Base-by-base conservation (phyloP, 2,797 vertebrate species). In the Pangasius sanitwongsei region DNA sequence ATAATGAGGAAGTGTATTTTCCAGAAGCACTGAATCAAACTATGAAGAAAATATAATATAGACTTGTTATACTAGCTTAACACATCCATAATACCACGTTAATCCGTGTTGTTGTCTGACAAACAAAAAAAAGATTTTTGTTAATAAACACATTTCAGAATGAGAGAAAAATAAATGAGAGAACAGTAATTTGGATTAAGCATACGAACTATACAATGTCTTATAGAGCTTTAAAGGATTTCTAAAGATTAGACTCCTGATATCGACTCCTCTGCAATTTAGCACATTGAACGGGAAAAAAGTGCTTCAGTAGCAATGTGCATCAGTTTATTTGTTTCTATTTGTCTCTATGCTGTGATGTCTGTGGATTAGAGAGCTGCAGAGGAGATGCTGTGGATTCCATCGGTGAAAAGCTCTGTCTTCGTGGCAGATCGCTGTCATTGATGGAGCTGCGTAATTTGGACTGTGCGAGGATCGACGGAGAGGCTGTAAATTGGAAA, bases 391-490 rank as follows among this genome's bases (percentile, higher is more conserved):
- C 80, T 72, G 86, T 70, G 59, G 28, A 53, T 90, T 80, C 57
- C 82, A 80, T 77, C 23, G 61, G 69, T 83, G 83, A 83, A 90
- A 87, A 69, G 83, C 86, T 91, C 72, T 83, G 55, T 86, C 75
- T 89, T 91, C 41, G 44, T 87, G 81, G 87, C 81, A 75, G 41
- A 86, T 70, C 41, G 15, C n/a, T 72, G 86, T 86, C 88, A 87
- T 87, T 86, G 87, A 91, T 63, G 69, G 65, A 89, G 53, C 74
- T 80, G 80, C 50, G 50, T 61, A 37, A 82, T 89, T 91, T 90
- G 77, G 88, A 81, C 63, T 67, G 61, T 59, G 88, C 37, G 61
- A 77, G 86, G 44, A 86, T 41, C 67, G 44, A 77, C 6, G 55
- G 87, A 82, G 81, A 85, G 81, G 67, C 83, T 65, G 84, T 78